phyloP scores from a whole-genome alignment of 2,113 vertebrate species.

The Nothocercus julius region DNA sequence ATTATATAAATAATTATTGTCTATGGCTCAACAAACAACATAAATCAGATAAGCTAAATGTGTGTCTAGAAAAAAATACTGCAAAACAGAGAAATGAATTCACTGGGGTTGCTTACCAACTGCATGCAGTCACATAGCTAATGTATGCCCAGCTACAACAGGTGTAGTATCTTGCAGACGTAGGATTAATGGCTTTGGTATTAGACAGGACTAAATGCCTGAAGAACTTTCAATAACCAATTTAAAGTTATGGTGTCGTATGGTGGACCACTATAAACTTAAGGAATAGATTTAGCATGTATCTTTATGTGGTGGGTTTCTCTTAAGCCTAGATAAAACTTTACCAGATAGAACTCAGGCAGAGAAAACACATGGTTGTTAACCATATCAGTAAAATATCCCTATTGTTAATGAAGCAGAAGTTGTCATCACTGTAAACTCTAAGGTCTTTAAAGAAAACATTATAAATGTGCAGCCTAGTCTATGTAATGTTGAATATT shows the following conservation, averaged over 20 bases:
- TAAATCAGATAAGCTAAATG: not conserved
- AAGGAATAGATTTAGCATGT: not conserved
- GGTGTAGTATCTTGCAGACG: not conserved
- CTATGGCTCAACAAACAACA: not conserved
- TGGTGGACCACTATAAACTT: conserved; percentile 48
- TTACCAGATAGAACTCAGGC: not conserved
- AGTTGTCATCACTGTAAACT: not conserved
- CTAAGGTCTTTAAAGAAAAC: not conserved
- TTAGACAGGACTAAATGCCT: conserved; percentile 3
- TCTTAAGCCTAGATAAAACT: not conserved
- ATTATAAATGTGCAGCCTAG: not conserved
- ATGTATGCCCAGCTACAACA: not conserved
- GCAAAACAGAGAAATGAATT: not conserved
- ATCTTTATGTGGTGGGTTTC: not conserved
- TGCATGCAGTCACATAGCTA: not conserved
- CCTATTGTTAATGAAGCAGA: not conserved
- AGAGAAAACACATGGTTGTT: not conserved
- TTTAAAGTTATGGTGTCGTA: not conserved
- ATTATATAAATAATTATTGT: not conserved
- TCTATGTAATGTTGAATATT: not conserved
- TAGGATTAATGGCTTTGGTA: not conserved
- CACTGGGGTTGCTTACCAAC: not conserved
- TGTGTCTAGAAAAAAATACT: not conserved
- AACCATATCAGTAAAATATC: not conserved
- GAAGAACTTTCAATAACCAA: conserved; percentile 28